Conservation (phyloP, 2,113 vertebrate species). For the Murina feae region DNA sequence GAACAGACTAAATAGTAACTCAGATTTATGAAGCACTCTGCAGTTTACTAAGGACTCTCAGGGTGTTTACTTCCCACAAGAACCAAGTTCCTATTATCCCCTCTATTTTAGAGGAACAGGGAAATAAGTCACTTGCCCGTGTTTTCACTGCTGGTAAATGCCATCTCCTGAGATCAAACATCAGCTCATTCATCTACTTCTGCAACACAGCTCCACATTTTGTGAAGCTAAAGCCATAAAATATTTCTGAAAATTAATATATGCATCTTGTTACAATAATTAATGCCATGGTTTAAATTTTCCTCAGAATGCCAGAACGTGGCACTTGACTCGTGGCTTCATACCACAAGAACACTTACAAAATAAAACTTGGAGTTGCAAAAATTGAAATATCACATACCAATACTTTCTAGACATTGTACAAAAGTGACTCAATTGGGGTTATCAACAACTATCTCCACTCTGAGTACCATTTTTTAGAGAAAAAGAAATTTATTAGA, state of each 20-base stretch:
- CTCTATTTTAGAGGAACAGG: neutral
- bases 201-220: neutral
- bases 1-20: neutral
- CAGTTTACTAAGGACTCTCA: neutral
- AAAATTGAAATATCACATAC: neutral
- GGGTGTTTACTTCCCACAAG: neutral
- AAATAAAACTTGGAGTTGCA: neutral
- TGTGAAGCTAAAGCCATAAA: neutral
- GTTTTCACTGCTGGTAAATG: neutral
- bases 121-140: neutral
- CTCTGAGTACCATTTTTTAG: neutral
- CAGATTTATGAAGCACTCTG: neutral
- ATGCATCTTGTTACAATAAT: neutral
- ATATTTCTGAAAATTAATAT: neutral
- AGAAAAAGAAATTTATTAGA: slow-evolving; percentile 40
- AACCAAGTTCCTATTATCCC: neutral
- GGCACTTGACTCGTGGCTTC: neutral
- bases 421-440: neutral
- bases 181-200: neutral
- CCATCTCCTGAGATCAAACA: neutral
- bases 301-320: neutral
- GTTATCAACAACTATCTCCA: slow-evolving; percentile 29
- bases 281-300: neutral
- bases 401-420: neutral
- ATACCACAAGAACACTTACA: neutral